Percentiles rank a stretch among this genome's conserved stretches.
Evolutionary conservation across 1,140 invertebrate genomes (phyloP).

Genomic region (Drepana arcuata): DNA sequence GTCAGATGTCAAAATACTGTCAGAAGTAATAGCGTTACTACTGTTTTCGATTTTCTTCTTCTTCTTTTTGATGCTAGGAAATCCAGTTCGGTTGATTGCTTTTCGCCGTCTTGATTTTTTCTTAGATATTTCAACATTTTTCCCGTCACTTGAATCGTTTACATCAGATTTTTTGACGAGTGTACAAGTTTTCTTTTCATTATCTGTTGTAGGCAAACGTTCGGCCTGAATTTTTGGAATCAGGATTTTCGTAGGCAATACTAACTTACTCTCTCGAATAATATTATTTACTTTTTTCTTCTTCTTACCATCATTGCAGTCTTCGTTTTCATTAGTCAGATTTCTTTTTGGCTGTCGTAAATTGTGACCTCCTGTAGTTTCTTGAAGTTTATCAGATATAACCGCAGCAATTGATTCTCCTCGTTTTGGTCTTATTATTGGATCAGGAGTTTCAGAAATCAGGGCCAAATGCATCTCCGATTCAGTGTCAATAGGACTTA

Average conservation of each 20-base stretch:
- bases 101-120: conserved; percentile 82
- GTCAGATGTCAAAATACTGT: conserved; percentile 51
- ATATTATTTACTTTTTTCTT: conserved; percentile 60
- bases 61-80: conserved; percentile 88
- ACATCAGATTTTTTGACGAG: conserved; percentile 21
- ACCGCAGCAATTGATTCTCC: conserved; percentile 66
- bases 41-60: conserved; percentile 78
- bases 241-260: conserved; percentile 49
- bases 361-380: conserved; percentile 61
- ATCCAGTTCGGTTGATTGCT: conserved; percentile 87
- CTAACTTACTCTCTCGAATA: conserved; percentile 61
- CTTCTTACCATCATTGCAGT: conserved; percentile 58
- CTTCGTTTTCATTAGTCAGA: conserved; percentile 50
- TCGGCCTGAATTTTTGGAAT: conserved; percentile 55
- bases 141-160: conserved; percentile 33
- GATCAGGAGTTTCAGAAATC: conserved; percentile 55
- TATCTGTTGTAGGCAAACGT: conserved; percentile 29
- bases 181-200: conserved; percentile 28
- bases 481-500: conserved; percentile 44
- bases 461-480: conserved; percentile 52
- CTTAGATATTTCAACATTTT: conserved; percentile 57
- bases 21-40: conserved; percentile 31
- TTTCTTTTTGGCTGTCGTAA: conserved; percentile 65
- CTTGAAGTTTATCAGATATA: conserved; percentile 67
- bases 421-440: conserved; percentile 55